A percentile compares a stretch with the other conserved stretches of the same genome.
Evolutionary conservation across 2,113 vertebrate species (phyloP).

Genomic region (Otus sunia): DNA sequence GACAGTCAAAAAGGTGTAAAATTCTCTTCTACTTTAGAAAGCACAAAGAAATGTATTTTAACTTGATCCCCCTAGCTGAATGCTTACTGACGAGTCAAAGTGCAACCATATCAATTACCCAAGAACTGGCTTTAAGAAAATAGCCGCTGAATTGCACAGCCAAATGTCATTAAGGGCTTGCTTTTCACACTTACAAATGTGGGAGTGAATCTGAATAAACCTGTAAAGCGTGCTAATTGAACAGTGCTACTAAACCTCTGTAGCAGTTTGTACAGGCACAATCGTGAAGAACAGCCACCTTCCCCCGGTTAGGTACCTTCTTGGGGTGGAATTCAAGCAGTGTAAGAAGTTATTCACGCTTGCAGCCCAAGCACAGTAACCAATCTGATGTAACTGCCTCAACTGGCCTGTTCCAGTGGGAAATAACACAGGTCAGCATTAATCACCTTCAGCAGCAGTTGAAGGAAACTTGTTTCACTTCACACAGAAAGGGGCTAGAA

Average conservation of each 20-base stretch:
- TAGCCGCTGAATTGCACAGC: neutral
- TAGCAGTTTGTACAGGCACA: neutral
- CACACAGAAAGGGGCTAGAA: neutral
- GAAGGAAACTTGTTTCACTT: neutral
- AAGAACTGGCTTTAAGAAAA: neutral
- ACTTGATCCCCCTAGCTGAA: conserved; percentile 3
- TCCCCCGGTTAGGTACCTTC: neutral
- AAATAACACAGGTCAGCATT: neutral
- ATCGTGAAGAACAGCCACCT: neutral
- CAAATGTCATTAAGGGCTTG: neutral
- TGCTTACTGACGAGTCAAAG: conserved; percentile 29
- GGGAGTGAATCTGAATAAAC: neutral
- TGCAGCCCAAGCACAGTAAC: neutral
- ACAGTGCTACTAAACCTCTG: neutral
- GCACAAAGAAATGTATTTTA: conserved; percentile 11
- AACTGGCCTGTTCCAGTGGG: neutral
- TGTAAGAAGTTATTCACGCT: neutral
- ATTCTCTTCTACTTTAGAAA: conserved; percentile 24
- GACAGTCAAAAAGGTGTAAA: conserved; percentile 52
- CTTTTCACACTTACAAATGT: neutral
- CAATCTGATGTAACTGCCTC: neutral
- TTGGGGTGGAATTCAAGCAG: neutral
- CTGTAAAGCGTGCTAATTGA: neutral
- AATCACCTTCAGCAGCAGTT: neutral
- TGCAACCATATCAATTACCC: neutral